Percentiles rank a stretch among this genome's conserved stretches.
Conservation (phyloP, 2,113 vertebrate species). For the Callorhinus ursinus region DNA sequence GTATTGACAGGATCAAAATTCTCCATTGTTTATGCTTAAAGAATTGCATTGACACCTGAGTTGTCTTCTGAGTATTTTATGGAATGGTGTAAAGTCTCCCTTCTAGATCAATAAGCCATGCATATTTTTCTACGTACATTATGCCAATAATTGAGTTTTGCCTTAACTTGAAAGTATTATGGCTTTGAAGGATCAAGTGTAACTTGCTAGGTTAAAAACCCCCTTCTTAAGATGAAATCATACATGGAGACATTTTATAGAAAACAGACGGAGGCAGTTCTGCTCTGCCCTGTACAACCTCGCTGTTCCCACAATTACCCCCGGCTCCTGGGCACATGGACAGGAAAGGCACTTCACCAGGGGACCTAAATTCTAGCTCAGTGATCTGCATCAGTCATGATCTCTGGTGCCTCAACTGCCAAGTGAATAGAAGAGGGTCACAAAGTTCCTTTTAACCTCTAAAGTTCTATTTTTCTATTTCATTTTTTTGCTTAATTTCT, state of each 20-base stretch:
- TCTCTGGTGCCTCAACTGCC: background rate
- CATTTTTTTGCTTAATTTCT: background rate
- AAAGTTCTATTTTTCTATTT: background rate
- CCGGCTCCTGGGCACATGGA: background rate
- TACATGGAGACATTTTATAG: background rate
- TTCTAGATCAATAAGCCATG: background rate
- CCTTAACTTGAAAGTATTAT: background rate
- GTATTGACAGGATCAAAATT: background rate
- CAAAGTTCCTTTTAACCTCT: background rate
- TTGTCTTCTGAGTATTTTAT: background rate
- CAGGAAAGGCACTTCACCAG: background rate
- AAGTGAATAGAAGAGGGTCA: background rate
- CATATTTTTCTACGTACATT: background rate
- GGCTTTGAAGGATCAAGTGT: background rate
- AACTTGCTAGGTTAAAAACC: background rate
- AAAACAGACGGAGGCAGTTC: background rate
- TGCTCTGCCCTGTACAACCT: background rate
- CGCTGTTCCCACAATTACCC: no score
- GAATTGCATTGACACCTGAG: background rate
- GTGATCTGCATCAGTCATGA: background rate
- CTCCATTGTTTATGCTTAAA: background rate
- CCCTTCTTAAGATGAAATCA: background rate
- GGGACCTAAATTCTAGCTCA: background rate
- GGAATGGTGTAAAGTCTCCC: background rate
- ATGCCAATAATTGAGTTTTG: background rate